A percentile compares a stretch with the other conserved stretches of the same genome.
These are phyloP conservation scores for Pachypsylla venusta DNA, from an alignment of 1,140 invertebrate genomes.

Conservation along the genomic window DNA sequence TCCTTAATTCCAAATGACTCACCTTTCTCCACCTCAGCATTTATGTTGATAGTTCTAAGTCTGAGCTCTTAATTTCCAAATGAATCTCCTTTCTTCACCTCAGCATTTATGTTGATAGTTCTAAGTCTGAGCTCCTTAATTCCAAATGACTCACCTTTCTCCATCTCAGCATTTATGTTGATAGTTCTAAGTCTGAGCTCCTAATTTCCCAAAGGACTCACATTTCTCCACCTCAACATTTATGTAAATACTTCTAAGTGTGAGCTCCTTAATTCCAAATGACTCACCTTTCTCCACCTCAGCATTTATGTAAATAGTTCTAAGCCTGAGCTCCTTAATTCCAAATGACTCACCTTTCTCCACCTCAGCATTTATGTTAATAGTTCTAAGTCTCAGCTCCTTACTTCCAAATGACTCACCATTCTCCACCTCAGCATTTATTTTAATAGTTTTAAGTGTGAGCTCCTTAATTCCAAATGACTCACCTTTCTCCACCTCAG, in stretches of 20 bases:
- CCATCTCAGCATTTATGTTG: constrained; percentile 84
- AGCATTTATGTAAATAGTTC: constrained; percentile 78
- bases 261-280: too few species aligned
- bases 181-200: constrained; percentile 76
- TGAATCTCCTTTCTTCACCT: constrained; percentile 76
- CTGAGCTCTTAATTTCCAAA: constrained; percentile 84
- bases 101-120: constrained; percentile 84
- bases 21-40: constrained; percentile 84
- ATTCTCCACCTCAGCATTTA: too few species aligned
- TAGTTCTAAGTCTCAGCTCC: constrained; percentile 70
- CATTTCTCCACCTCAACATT: too few species aligned
- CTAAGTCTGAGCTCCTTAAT: constrained; percentile 78
- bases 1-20: constrained; percentile 64
- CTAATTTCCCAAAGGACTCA: constrained; percentile 83
- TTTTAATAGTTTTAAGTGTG: too few species aligned
- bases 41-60: constrained; percentile 75
- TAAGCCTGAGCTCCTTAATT: constrained; percentile 63
- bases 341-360: constrained; percentile 49
- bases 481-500: constrained; percentile 76
- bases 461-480: not conserved
- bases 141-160: constrained; percentile 57
- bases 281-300: constrained; percentile 70
- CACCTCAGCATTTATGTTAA: constrained; percentile 81
- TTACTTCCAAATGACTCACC: too few species aligned
- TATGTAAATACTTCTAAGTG: too few species aligned